A percentile compares a stretch with the other conserved stretches of the same genome.
phyloP scores from a whole-genome alignment of 2,113 vertebrate species.

The Pseudopodoces humilis region DNA sequence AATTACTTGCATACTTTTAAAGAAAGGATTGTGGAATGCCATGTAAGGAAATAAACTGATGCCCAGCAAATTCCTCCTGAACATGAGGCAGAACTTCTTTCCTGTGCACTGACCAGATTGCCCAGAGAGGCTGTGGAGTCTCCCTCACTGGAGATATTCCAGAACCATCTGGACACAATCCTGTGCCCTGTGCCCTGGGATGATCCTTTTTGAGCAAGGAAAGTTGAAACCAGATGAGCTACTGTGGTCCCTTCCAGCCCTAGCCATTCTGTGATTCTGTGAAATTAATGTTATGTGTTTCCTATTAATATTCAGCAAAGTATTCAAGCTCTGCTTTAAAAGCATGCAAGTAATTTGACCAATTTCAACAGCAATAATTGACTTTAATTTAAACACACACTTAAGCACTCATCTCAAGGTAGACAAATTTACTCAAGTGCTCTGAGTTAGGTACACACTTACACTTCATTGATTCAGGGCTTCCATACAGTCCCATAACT shows the following conservation, averaged over 20 bases:
- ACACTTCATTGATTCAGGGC: background rate
- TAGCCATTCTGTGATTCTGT: background rate
- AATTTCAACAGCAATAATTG: slow-evolving; percentile 44
- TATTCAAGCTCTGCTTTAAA: slow-evolving; percentile 11
- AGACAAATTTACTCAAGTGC: slow-evolving; percentile 50
- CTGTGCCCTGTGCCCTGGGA: background rate
- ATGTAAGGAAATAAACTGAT: background rate
- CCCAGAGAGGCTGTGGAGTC: background rate
- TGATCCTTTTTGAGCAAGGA: background rate
- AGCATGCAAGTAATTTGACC: slow-evolving; percentile 20
- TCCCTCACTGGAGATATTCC: background rate
- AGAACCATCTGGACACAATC: background rate
- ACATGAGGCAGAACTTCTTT: background rate
- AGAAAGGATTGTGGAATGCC: background rate
- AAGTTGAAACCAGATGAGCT: background rate
- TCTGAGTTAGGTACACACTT: background rate
- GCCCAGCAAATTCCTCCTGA: background rate
- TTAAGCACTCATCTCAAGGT: slow-evolving; percentile 24
- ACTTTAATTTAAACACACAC: slow-evolving; percentile 20
- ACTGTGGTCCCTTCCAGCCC: background rate
- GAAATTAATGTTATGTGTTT: background rate
- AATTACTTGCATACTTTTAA: background rate
- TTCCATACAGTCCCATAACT: background rate
- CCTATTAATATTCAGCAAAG: background rate
- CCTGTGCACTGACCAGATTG: background rate